Evolutionary conservation across 2,888 invertebrate genomes (phyloP).

Genomic region (Pocota personata): DNA sequence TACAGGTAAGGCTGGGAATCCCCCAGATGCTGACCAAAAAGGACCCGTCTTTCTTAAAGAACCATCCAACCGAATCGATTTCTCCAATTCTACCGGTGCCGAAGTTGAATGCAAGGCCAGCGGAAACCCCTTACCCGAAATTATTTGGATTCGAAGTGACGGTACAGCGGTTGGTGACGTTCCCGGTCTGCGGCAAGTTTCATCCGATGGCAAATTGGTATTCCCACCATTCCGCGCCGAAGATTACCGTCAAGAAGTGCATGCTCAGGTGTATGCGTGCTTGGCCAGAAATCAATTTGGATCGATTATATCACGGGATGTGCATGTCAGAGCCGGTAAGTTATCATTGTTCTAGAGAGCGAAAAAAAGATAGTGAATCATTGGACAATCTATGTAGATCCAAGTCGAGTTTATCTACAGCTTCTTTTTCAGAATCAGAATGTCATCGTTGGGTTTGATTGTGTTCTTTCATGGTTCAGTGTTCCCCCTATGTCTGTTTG

Average conservation of each 20-base stretch:
- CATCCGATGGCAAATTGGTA: conserved; percentile 95
- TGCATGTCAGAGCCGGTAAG: conserved; percentile 97
- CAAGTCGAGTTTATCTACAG: neutral
- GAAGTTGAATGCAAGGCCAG: conserved; percentile 96
- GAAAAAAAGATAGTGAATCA: conserved; percentile 34
- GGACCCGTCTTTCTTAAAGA: conserved; percentile 97
- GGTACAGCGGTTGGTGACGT: conserved; percentile 96
- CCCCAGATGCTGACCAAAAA: conserved; percentile 89
- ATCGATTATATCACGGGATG: conserved; percentile 94
- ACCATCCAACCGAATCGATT: conserved; percentile 95
- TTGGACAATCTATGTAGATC: conserved; percentile 4
- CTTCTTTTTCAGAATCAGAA: conserved; percentile 47
- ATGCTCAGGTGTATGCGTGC: conserved; percentile 97
- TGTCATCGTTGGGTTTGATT: conserved; percentile 48
- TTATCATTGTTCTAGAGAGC: conserved; percentile 78
- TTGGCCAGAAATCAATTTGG: conserved; percentile 95
- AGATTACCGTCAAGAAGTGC: conserved; percentile 96
- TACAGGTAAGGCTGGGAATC: conserved; percentile 78
- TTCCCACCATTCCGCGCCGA: conserved; percentile 97
- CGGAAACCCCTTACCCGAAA: conserved; percentile 94
- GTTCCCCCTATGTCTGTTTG: conserved; percentile 12
- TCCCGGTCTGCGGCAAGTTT: conserved; percentile 92
- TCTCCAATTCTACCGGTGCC: conserved; percentile 96
- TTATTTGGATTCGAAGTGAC: conserved; percentile 96
- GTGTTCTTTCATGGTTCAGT: conserved; percentile 9